Evolutionary conservation across 2,797 vertebrate species (phyloP), one percentile per base, ranked within the genome.

Genomic region (Oreortyx pictus): DNA sequence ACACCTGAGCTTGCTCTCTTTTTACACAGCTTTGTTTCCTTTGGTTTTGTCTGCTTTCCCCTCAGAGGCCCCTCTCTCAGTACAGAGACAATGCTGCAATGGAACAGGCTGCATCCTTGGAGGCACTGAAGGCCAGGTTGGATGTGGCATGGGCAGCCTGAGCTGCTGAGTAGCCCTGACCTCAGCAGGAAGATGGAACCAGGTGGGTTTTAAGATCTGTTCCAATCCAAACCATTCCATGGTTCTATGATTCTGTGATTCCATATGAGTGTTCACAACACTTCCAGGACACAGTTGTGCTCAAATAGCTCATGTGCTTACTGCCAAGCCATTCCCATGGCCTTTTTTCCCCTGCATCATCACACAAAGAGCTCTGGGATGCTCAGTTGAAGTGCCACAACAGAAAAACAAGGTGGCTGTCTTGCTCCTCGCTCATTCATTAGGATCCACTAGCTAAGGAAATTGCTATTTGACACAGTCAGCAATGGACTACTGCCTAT

Each of bases 301-400:
- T 52, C 33, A 17, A 54, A 22, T 1, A 1, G 24, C 12, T 62
- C 15, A 25, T 4, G 4, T 9, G 5, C 6, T 68, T 33, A 29
- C 5, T 39, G 1, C 6, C 0, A 0, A 49, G 9, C 17, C 16
- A 14, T 0, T 0, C 9, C 6, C 1, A 2, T 44, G 39, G 5
- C 31, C 14, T 37, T 80, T 62, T 13, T 59, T 50, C 9, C 46
- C 25, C 52, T 44, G 33, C 43, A 1, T 14, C 24, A 27, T 74
- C 19, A 10, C 37, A 14, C 6, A 37, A 44, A 62, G 18, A 11
- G 46, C 14, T 15, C 19, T 2, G 2, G 17, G 31, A 57, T 59
- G 23, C 41, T 78, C 52, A 14, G 16, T 24, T 39, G 79, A 66
- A 92, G 27, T 39, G 16, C 4, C 17, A 23, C 1, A 0, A 5